Base-by-base conservation (phyloP, 2,888 invertebrate genomes). In the Eupithecia centaureata region DNA sequence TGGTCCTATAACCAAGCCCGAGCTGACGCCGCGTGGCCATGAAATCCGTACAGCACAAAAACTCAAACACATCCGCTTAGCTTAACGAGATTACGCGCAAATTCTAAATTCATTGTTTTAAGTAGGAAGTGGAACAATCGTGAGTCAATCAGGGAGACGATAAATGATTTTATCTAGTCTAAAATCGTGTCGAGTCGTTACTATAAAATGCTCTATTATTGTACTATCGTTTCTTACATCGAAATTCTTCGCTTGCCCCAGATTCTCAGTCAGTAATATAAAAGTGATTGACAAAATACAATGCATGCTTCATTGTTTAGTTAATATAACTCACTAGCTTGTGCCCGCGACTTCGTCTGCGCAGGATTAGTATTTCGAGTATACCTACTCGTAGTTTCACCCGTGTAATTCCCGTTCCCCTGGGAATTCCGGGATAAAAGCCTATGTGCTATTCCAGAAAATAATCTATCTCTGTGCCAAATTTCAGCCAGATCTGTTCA, bases 41-140 rank as follows among this genome's bases (percentile, higher is more conserved):
- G 76, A 76, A 74, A 70, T 69, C 67, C 61, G 65, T 73, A 76
- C 61, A n/a, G 47, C 67, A 68, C 69, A 61, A 67, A 72, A 70
- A 70, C 65, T 54, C 35, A 68, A 66, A 65, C 35, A 61, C 60
- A 70, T 73, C 74, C 74, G 74, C 66, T 71, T 72, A 51, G 58
- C 38, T 61, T 68, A 60, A 66, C 51, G 62, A 70, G 63, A 61
- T 67, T 64, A 70, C 58, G 25, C 42, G 67, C 63, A 47, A 65
- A 70, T 42, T 62, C 52, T 54, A 62, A 63, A 60, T 60, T 60
- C 69, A 69, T 69, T 69, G 69, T 69, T 63, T 62, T 61, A 56
- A 52, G 42, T 58, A 61, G 61, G 61, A 70, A 67, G 63, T 63
- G 13, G 28, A 47, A 30, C 47, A 47, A 10, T 63, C 57, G 57